Evolutionary conservation across 2,888 invertebrate genomes (phyloP), one percentile per base, ranked within the genome.

Genomic region (Eueremaeus valkanovi): DNA sequence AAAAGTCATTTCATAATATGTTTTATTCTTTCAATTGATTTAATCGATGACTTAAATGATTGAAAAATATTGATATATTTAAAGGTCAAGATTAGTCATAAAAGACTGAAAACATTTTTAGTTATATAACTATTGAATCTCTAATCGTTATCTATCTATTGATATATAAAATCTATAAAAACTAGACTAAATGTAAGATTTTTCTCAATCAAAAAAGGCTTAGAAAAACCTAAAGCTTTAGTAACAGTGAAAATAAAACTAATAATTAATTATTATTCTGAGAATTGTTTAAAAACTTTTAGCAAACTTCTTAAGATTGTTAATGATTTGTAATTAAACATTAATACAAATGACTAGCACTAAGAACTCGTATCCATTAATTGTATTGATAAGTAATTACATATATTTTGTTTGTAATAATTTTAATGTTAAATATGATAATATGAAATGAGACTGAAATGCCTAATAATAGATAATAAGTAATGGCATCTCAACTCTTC

Each of bases 81-180:
- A 27, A 55, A 55, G 55, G 55, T 55, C 55, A 55, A 55, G 55
- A 55, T 21, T 55, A 55, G 55, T 24, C 55, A 55, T 24, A 55
- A 45, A 45, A 24, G 55, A 55, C 55, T 55, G 13, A 24, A 55
- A 36, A 36, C 11, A 36, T 8, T 36, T 36, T 8, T 36, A 36
- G 11, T 11, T 36, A 36, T 8, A 36, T 8, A 8, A 36, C 36
- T 8, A 36, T 11, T 36, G 11, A 36, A 36, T 36, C n/a, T n/a
- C n/a, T 36, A 36, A 8, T 36, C 6, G 11, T 8, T 36, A 36
- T 36, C 5, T 36, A 36, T 11, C 11, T 8, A 36, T 8, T 11
- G 5, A 36, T 8, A 36, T 36, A 36, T 36, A 36, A 36, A 8
- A 8, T 36, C 36, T 8, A 36, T 36, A 36, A 36, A 8, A 36